Evolutionary conservation across 1,140 invertebrate genomes (phyloP), one percentile per base, ranked within the genome.

Genomic region (Helicoverpa zea): DNA sequence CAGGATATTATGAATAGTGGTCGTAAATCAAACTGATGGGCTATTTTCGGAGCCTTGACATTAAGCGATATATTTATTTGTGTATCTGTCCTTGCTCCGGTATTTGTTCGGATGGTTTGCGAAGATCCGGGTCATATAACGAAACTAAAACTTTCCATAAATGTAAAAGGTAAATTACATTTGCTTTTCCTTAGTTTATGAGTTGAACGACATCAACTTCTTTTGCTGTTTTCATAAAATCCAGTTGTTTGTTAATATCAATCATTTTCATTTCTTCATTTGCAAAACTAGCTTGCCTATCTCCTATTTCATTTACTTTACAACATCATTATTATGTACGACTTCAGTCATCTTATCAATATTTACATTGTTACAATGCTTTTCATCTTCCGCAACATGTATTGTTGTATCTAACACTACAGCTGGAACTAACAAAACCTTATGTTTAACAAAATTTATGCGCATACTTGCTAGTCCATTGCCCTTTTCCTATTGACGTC

Each of bases 71-170:
- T 51, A 29, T 30, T 59, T 11, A 10, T 18, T 64, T 18, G 3
- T 47, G 49, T 49, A 51, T 74, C 49, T 47, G 70, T 64, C 79
- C 79, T 80, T 70, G 79, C 79, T 80, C 79, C 70, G 70, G 59
- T 80, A 80, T 80, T 66, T 63, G 47, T 74, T 51, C 49, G 54
- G 70, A 80, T 80, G 43, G 70, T 43, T 66, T 43, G 14, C 2
- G 43, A 58, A 73, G 79, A 80, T 80, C 79, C 79, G 79, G 58
- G 68, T 74, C 51, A 23, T 18, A 29, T 74, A 3, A 35, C 54
- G 70, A 52, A 74, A 80, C 43, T 11, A 18, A 30, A n/a, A 13
- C 10, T 70, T 52, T 16, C 18, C 35, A 70, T 51, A 13, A 29
- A 23, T 30, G 43, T 51, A 52, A 16, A 18, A 10, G 52, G 68